A percentile compares a stretch with the other conserved stretches of the same genome.
phyloP scores from a whole-genome alignment of 2,888 invertebrate species.

The Meliscaeva auricollis region DNA sequence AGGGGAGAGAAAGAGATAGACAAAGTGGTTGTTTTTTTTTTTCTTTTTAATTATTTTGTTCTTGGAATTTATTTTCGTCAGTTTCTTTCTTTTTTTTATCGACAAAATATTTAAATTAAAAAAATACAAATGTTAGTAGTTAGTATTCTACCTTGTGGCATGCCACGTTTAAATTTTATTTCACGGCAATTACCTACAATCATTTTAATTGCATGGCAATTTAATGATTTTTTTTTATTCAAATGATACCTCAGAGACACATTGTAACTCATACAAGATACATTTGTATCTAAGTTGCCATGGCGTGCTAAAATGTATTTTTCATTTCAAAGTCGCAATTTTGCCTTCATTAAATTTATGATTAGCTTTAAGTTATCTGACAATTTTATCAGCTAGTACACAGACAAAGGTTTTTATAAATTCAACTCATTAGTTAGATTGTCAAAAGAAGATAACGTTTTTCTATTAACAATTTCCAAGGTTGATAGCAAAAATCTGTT shows the following conservation, averaged over 20 bases:
- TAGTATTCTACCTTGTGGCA: background rate
- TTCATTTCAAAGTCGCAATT: slow-evolving; percentile 26
- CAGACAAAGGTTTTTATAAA: background rate
- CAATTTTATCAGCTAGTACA: slow-evolving; percentile 2
- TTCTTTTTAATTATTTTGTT: background rate
- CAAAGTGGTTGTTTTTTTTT: background rate
- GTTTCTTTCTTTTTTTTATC: background rate
- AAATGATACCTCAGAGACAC: background rate
- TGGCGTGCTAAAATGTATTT: slow-evolving; percentile 4
- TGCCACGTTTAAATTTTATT: slow-evolving; percentile 27
- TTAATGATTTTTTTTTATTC: background rate
- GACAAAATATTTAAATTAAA: slow-evolving; percentile 9
- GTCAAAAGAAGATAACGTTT: background rate
- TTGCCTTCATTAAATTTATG: background rate
- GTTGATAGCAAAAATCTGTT: background rate
- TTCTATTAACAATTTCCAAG: background rate
- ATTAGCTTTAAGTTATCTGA: slow-evolving; percentile 5
- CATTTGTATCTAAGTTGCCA: background rate
- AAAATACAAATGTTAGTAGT: background rate
- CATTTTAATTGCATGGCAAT: background rate
- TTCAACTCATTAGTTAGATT: background rate
- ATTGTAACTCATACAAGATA: background rate
- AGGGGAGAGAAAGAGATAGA: slow-evolving; percentile 16
- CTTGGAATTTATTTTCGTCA: background rate
- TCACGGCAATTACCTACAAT: slow-evolving; percentile 21